A percentile compares a stretch with the other conserved stretches of the same genome.
Evolutionary conservation across 2,797 vertebrate genomes (phyloP).

Genomic region (Microchirus variegatus): DNA sequence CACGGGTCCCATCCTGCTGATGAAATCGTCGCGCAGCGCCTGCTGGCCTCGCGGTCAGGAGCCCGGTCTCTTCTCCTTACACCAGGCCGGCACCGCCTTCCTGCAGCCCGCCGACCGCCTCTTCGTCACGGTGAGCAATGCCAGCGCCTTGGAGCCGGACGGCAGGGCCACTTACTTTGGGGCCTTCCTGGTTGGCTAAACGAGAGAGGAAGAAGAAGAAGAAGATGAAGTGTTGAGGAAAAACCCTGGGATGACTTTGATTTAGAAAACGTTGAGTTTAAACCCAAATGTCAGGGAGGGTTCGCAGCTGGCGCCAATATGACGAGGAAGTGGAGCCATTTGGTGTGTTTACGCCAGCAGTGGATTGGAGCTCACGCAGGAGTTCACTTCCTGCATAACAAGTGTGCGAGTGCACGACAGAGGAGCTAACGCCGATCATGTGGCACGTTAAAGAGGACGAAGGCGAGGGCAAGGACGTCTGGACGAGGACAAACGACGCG

Average conservation of each 20-base stretch:
- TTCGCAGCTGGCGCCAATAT: conserved; percentile 8
- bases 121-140: conserved; percentile 92
- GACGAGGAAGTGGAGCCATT: conserved; percentile 1
- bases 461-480: too few relatives aligned
- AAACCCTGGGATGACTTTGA: too few relatives aligned
- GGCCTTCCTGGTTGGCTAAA: conserved; percentile 90
- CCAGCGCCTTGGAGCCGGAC: conserved; percentile 89
- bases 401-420: neutral
- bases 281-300: conserved; percentile 12
- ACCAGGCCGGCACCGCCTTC: conserved; percentile 92
- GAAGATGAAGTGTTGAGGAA: too few relatives aligned
- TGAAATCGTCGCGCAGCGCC: conserved; percentile 94
- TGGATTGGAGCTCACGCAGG: conserved; percentile 1
- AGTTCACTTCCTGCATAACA: conserved; percentile 1
- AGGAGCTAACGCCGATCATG: neutral
- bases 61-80: conserved; percentile 93
- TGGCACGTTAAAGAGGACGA: conserved; percentile 6
- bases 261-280: too few relatives aligned
- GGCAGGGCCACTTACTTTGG: conserved; percentile 95
- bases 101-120: conserved; percentile 89
- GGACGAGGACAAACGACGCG: conserved; percentile 4
- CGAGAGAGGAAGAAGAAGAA: too few relatives aligned
- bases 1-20: conserved; percentile 89
- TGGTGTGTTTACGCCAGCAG: conserved; percentile 18
- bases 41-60: conserved; percentile 92